phyloP scores from a whole-genome alignment of 2,888 invertebrate genomes.

The Notodonta dromedarius region DNA sequence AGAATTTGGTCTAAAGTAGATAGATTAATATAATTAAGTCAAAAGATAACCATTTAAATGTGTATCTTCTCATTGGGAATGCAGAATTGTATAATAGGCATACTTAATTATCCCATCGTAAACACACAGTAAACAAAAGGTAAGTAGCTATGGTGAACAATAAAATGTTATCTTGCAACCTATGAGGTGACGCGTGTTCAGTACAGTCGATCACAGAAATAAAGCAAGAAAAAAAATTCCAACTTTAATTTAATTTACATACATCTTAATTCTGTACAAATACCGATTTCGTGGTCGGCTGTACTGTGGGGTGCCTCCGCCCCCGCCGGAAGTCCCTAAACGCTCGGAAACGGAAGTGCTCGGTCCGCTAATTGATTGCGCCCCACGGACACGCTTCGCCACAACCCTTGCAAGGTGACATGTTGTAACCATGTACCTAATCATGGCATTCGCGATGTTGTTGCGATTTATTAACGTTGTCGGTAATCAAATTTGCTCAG shows the following conservation, averaged over 20 bases:
- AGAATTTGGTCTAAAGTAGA: too few species aligned
- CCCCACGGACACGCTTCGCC: conserved; percentile 54
- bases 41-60: too few species aligned
- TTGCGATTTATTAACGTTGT: conserved; percentile 13
- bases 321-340: conserved; percentile 78
- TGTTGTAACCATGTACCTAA: conserved; percentile 35
- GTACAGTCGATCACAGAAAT: not conserved
- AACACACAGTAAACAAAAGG: conserved; percentile 2
- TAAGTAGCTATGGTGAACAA: not conserved
- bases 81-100: too few species aligned
- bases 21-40: too few species aligned
- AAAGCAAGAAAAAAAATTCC: not conserved
- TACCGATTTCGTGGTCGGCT: conserved; percentile 17
- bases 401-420: conserved; percentile 63
- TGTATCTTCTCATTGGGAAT: too few species aligned
- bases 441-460: conserved; percentile 35
- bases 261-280: conserved; percentile 1
- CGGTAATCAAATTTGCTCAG: conserved; percentile 4
- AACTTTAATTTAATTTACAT: conserved; percentile 13
- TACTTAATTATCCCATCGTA: not conserved
- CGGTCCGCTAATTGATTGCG: conserved; percentile 79
- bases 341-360: conserved; percentile 79
- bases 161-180: not conserved
- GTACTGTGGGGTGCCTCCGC: conserved; percentile 40
- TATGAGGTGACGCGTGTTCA: not conserved